These are phyloP conservation scores for Rhodeus uyekii DNA, from an alignment of 2,797 vertebrate species.

Conservation along the genomic window DNA sequence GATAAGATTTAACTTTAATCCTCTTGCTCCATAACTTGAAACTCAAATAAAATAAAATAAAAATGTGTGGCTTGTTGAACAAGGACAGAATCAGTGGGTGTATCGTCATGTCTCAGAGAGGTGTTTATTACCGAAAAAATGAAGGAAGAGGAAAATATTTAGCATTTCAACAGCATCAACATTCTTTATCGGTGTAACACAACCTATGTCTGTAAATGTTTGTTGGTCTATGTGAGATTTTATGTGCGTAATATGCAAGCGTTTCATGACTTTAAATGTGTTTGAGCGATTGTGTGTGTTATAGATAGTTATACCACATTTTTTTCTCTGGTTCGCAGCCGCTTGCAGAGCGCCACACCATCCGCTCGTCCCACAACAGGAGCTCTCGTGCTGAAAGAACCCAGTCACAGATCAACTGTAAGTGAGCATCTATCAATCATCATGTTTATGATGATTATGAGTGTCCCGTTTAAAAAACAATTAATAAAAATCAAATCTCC, in stretches of 20 bases:
- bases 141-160: no score
- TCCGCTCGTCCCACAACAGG: slow-evolving; percentile 89
- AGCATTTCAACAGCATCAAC: no score
- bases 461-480: no score
- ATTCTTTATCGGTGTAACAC: background rate
- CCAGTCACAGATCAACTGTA: slow-evolving; percentile 94
- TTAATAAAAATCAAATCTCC: background rate
- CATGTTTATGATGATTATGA: background rate
- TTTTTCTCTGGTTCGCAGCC: slow-evolving; percentile 72
- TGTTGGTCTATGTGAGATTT: background rate
- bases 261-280: background rate
- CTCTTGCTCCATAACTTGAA: no score
- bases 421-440: slow-evolving; percentile 64
- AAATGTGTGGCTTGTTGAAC: no score
- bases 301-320: background rate
- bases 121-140: no score
- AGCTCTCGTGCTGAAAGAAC: slow-evolving; percentile 87
- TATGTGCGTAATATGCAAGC: background rate
- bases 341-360: slow-evolving; percentile 89
- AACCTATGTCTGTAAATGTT: background rate
- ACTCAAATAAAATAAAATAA: no score
- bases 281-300: background rate
- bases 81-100: no score
- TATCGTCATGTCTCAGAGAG: no score
- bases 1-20: background rate